Evolutionary conservation across 2,113 vertebrate species (phyloP).

Genomic region (Heterocephalus glaber): DNA sequence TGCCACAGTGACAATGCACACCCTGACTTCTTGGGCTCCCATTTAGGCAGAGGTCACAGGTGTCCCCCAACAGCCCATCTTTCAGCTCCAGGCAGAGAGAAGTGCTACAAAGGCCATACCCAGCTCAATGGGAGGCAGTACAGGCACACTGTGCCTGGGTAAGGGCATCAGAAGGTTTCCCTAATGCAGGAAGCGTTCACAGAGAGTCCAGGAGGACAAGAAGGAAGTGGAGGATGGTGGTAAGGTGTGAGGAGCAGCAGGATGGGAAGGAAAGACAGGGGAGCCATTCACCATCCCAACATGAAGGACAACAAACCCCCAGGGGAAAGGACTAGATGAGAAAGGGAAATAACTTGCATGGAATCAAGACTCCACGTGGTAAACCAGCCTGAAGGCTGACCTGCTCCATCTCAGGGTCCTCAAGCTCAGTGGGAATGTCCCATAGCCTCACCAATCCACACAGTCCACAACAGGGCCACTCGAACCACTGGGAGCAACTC

Average conservation of each 20-base stretch:
- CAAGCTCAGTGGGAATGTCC: background rate
- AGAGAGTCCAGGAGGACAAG: background rate
- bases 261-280: background rate
- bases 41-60: background rate
- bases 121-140: background rate
- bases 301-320: background rate
- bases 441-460: accelerated
- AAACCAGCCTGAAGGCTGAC: background rate
- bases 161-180: background rate
- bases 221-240: background rate
- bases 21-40: background rate
- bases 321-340: background rate
- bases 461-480: too few species aligned
- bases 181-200: background rate
- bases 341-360: background rate
- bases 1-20: accelerated
- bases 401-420: background rate
- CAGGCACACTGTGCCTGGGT: background rate
- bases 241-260: background rate
- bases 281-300: background rate
- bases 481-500: background rate
- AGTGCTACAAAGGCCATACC: accelerated
- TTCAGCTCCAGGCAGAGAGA: background rate
- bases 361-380: background rate
- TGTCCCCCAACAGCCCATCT: background rate